These are phyloP conservation scores for Lamprotornis superbus DNA, from an alignment of 2,113 vertebrate genomes.

Conservation along the genomic window DNA sequence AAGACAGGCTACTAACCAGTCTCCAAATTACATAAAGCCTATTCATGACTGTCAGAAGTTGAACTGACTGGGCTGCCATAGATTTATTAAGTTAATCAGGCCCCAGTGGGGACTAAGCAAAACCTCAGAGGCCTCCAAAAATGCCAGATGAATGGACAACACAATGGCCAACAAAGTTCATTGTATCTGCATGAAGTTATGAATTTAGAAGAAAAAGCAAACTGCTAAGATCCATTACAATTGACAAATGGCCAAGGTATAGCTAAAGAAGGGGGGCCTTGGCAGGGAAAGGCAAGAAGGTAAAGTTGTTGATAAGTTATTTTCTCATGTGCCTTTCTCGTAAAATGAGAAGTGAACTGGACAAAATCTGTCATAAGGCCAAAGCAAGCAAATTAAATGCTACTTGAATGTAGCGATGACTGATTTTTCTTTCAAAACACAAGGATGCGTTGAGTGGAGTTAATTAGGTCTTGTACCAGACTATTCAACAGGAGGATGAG, in stretches of 20 bases:
- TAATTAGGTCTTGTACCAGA: not conserved
- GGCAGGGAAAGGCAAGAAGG: not conserved
- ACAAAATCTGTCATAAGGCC: not conserved
- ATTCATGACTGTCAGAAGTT: not conserved
- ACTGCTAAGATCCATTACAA: not conserved
- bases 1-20: not conserved
- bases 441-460: not conserved
- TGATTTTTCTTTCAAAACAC: not conserved
- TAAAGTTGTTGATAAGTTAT: not conserved
- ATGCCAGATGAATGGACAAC: not conserved
- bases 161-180: not conserved
- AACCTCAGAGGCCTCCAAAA: not conserved
- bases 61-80: not conserved
- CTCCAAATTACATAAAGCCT: not conserved
- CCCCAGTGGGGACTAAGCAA: not conserved
- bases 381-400: not conserved
- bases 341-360: not conserved
- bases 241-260: not conserved
- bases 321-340: not conserved
- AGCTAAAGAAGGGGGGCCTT: not conserved
- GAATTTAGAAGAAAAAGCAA: not conserved
- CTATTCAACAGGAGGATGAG: not conserved
- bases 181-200: not conserved
- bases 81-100: not conserved
- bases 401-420: not conserved